A percentile compares a stretch with the other conserved stretches of the same genome.
Evolutionary conservation across 1,140 invertebrate species (phyloP).

Genomic region (Calosoma granatense): DNA sequence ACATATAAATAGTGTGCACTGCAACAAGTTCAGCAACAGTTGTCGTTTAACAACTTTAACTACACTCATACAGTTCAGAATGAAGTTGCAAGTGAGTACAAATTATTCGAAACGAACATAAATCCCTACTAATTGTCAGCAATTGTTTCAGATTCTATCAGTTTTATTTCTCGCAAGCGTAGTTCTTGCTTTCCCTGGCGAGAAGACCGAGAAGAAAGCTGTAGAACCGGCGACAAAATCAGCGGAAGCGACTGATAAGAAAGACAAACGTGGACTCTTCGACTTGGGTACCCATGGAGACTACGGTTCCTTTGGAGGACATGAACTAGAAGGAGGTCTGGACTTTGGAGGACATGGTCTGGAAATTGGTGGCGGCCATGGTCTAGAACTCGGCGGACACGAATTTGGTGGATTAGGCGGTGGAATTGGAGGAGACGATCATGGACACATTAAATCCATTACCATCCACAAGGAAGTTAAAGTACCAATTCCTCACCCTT

Average conservation of each 20-base stretch:
- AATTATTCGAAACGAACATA: no score
- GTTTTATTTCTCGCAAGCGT: constrained; percentile 21
- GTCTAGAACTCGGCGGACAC: constrained; percentile 14
- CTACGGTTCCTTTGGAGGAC: constrained; percentile 16
- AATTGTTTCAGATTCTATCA: constrained; percentile 23
- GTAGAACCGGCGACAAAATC: constrained; percentile 20
- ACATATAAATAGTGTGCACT: constrained; percentile 19
- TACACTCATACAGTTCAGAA: constrained; percentile 11
- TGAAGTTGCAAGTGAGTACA: constrained; percentile 22
- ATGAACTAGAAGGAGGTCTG: constrained; percentile 10
- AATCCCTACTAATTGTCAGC: no score
- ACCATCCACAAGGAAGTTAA: constrained; percentile 29
- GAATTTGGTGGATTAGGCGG: constrained; percentile 9
- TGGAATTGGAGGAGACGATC: constrained; percentile 13
- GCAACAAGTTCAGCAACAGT: constrained; percentile 17
- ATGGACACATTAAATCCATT: constrained; percentile 21
- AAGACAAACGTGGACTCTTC: constrained; percentile 31
- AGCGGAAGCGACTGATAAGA: constrained; percentile 24
- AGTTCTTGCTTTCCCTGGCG: constrained; percentile 19
- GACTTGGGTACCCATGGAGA: constrained; percentile 27
- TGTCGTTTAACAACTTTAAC: constrained; percentile 14
- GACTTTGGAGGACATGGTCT: background rate
- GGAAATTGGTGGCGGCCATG: constrained; percentile 4
- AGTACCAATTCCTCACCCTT: constrained; percentile 27
- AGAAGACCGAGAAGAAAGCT: constrained; percentile 21